Evolutionary conservation across 1,140 invertebrate genomes (phyloP).

Genomic region (Lerema accius): DNA sequence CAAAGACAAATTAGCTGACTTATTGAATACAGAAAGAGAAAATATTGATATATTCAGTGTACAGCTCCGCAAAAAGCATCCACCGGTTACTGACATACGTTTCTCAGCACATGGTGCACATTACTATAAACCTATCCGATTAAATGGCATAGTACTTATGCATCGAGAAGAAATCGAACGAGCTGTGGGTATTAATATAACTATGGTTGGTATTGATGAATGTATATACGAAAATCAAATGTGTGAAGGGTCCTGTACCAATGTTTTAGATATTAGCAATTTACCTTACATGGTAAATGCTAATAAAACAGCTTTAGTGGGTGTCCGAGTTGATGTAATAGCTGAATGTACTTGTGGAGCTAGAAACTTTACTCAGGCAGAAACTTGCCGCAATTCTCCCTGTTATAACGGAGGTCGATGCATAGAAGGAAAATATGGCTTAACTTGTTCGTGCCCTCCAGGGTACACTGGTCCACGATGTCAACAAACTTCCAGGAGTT

Average conservation of each 20-base stretch:
- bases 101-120: conserved; percentile 98
- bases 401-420: conserved; percentile 98
- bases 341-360: conserved; percentile 96
- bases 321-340: conserved; percentile 94
- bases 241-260: conserved; percentile 98
- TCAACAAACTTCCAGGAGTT: conserved; percentile 97
- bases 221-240: conserved; percentile 97
- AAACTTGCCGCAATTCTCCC: conserved; percentile 94
- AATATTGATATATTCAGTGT: conserved; percentile 99
- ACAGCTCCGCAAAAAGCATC: conserved; percentile 92
- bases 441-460: conserved; percentile 94
- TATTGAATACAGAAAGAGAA: conserved; percentile 91
- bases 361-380: conserved; percentile 93
- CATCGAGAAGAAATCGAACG: conserved; percentile 97
- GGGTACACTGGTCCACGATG: conserved; percentile 97
- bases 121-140: conserved; percentile 96
- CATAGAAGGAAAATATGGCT: conserved; percentile 92
- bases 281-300: conserved; percentile 98
- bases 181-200: conserved; percentile 96
- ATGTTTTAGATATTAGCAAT: conserved; percentile 93
- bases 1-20: conserved; percentile 92
- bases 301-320: conserved; percentile 97
- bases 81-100: conserved; percentile 95
- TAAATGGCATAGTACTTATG: conserved; percentile 97
- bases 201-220: conserved; percentile 98